Evolutionary conservation across 1,140 invertebrate species (phyloP).

Genomic region (Tribolium madens): DNA sequence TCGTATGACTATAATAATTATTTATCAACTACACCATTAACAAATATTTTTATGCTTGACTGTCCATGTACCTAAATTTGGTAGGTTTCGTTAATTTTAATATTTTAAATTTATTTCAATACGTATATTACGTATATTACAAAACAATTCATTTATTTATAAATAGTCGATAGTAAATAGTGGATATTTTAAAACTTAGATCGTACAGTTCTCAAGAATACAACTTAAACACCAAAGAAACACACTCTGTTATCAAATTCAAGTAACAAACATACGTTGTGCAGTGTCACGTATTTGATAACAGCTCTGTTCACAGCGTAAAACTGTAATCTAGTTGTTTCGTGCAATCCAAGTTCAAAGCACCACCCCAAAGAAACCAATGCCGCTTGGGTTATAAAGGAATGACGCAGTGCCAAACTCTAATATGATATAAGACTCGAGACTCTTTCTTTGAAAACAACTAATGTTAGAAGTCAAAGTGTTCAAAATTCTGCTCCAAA

Average conservation of each 20-base stretch:
- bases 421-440: constrained; percentile 18
- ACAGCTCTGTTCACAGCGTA: constrained; percentile 42
- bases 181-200: too few species aligned
- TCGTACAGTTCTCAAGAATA: background rate
- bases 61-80: too few species aligned
- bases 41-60: too few species aligned
- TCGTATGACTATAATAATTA: too few species aligned
- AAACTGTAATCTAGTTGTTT: constrained; percentile 44
- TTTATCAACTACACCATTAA: too few species aligned
- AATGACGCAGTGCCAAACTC: constrained; percentile 22
- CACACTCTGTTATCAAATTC: constrained; percentile 7
- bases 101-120: too few species aligned
- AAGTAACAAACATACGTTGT: constrained; percentile 11
- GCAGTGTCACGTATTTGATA: constrained; percentile 41
- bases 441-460: background rate
- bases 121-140: too few species aligned
- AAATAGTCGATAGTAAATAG: too few species aligned
- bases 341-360: constrained; percentile 44
- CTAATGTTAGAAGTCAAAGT: background rate
- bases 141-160: too few species aligned
- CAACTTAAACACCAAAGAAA: background rate
- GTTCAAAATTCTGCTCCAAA: background rate
- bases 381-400: constrained; percentile 23
- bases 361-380: constrained; percentile 14
- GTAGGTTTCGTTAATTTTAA: too few species aligned